Evolutionary conservation across 2,888 invertebrate species (phyloP).

Genomic region (Danaus chrysippus): DNA sequence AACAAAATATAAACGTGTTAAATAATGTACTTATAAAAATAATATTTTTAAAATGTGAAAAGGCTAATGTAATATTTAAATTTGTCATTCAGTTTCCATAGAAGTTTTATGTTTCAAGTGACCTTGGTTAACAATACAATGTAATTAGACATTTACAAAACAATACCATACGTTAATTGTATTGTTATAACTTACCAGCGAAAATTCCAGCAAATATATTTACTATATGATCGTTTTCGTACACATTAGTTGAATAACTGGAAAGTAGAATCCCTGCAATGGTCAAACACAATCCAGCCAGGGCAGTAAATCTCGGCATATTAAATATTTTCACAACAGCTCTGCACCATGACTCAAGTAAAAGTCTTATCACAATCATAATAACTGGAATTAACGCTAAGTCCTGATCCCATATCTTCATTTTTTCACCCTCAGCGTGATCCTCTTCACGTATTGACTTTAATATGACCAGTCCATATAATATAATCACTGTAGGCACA

Average conservation of each 20-base stretch:
- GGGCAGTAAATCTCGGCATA: constrained; percentile 79
- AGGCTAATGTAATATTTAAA: neutral
- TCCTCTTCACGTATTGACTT: constrained; percentile 72
- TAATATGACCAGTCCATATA: constrained; percentile 77
- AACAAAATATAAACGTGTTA: too few relatives aligned
- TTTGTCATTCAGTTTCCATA: neutral
- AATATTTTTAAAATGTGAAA: too few relatives aligned
- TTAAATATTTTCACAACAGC: constrained; percentile 77
- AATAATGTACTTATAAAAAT: too few relatives aligned
- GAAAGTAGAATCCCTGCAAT: constrained; percentile 78
- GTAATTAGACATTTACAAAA: constrained; percentile 10
- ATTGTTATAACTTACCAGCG: constrained; percentile 58
- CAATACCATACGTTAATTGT: constrained; percentile 13
- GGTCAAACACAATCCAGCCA: constrained; percentile 77
- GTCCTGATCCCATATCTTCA: constrained; percentile 79
- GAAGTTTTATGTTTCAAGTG: neutral
- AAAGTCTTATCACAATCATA: constrained; percentile 76
- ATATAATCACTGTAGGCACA: constrained; percentile 75
- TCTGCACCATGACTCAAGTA: constrained; percentile 80
- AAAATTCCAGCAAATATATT: constrained; percentile 75
- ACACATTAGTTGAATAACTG: constrained; percentile 68
- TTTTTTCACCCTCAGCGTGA: constrained; percentile 55
- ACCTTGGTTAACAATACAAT: constrained; percentile 2
- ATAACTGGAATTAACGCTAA: constrained; percentile 80
- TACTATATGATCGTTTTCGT: constrained; percentile 67